Base-by-base conservation (phyloP, 2,888 invertebrate genomes). In the Pseudococcus jackbeardsleyi region DNA sequence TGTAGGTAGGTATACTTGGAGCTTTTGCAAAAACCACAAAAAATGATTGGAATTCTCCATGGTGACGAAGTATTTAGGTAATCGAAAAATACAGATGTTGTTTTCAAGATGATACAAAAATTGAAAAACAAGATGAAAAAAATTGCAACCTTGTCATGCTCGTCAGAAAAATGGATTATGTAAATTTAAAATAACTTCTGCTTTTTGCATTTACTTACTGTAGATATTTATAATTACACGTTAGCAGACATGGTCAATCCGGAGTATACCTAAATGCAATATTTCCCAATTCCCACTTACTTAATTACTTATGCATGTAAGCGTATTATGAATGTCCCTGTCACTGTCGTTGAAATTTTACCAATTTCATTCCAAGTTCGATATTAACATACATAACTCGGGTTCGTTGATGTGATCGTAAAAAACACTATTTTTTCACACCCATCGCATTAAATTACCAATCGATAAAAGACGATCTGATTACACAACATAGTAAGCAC, bases 381-480 rank as follows among this genome's bases (percentile, higher is more conserved):
- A n/a, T 54, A 15, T 54, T 54, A n/a, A 5, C 5, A n/a, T 54
- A 0, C 54, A n/a, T n/a, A n/a, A 6, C n/a, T n/a, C 54, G 17
- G 54, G 6, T n/a, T 54, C n/a, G 54, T n/a, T n/a, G 54, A n/a
- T 54, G n/a, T 4, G 54, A 15, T 54, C 54, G n/a, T 54, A 54
- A 54, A 54, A 54, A 54, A n/a, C 15, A 54, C 8, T n/a, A 54
- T n/a, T 5, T 54, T 8, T n/a, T n/a, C 17, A 77, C 77, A 77
- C 39, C 77, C 39, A 77, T 17, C 4, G 33, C 3, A 77, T 77
- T 17, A 77, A 77, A 17, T 39, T 54, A 54, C 54, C 54, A 54
- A 54, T 54, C n/a, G 54, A 54, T 77, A 77, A 39, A 77, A 77
- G 39, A 33, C 77, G 1, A 77, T 77, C 9, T 39, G n/a, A 77